Base-by-base conservation (phyloP, 2,797 vertebrate genomes). In the Fistularia commersonii region DNA sequence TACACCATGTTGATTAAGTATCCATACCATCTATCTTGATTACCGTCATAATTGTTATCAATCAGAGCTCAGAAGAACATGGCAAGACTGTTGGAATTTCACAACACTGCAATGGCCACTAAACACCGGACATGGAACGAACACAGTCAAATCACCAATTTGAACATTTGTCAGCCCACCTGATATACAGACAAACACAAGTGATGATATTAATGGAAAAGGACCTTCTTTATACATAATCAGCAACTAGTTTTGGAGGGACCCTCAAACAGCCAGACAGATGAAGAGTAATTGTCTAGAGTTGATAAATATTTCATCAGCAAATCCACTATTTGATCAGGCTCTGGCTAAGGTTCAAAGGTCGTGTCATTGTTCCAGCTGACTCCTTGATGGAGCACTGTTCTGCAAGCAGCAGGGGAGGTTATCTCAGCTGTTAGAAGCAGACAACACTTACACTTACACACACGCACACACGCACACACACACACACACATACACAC, bases 361-460 rank as follows among this genome's bases (percentile, higher is more conserved):
- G 78, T 81, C 83, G 58, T 15, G 40, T 73, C 74, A 81, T 66
- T 79, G 74, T 74, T 87, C 67, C 78, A 77, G 85, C 83, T 87
- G 83, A 75, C 64, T 78, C 62, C 46, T 45, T 81, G 77, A 86
- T 81, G 76, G 77, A 87, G 76, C 72, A 78, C 71, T 66, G 74
- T 59, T 78, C 68, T 59, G 54, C 46, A 54, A 74, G 10, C 82
- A 80, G 82, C 82, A 76, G 87, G 87, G 83, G 72, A 82, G 76
- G 81, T 88, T 87, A 63, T 86, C 66, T 83, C 87, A 88, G 87
- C 85, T 88, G 85, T 68, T 45, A 74, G 69, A 59, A 74, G 71
- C 79, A 76, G 12, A 3, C 14, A 57, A 31, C 61, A 48, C 41
- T 41, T 49, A 65, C 50, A 10, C 32, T 44, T 12, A 11, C 44